Base-by-base conservation (phyloP, 2,888 invertebrate genomes). In the Polymixis lichenea region DNA sequence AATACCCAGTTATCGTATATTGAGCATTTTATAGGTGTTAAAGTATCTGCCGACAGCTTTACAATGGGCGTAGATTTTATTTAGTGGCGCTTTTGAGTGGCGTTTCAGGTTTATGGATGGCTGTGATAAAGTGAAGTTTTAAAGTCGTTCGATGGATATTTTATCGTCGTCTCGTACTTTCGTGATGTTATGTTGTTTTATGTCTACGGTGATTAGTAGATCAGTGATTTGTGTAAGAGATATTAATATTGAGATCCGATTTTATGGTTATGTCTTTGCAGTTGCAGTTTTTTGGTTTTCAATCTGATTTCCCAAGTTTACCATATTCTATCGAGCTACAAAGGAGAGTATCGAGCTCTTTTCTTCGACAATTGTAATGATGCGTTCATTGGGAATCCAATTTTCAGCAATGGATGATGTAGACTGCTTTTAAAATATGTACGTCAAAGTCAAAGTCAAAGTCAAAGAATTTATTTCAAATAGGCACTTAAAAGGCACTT, bases 21-120 rank as follows among this genome's bases (percentile, higher is more conserved):
- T 82, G 64, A 84, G 61, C 46, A 78, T 83, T 87, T 87, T 88
- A 87, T 84, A 75, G 87, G 68, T 76, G 77, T 88, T 79, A 62
- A 73, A 88, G 77, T 74, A 80, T 83, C 80, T 80, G 80, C 11
- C 51, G 83, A 85, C 80, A 85, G 83, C 64, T 88, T 87, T 87
- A 88, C 78, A 82, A 68, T 51, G 74, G 62, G 55, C 76, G 62
- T 78, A 68, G 66, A 74, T 82, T 79, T 77, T 76, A 82, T 86
- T 88, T 82, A 88, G 74, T 38, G 72, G 38, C 32, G 64, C 72
- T 85, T 88, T 84, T 81, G 73, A 75, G 69, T 86, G 74, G 68
- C 85, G 25, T 83, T 86, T 64, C 22, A 25, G 65, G 49, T 87
- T 81, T 85, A 87, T 77, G 65, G 62, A 58, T 75, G 43, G 70